These are phyloP conservation scores for Notothenia coriiceps DNA, from an alignment of 2,113 vertebrate species.

Conservation along the genomic window DNA sequence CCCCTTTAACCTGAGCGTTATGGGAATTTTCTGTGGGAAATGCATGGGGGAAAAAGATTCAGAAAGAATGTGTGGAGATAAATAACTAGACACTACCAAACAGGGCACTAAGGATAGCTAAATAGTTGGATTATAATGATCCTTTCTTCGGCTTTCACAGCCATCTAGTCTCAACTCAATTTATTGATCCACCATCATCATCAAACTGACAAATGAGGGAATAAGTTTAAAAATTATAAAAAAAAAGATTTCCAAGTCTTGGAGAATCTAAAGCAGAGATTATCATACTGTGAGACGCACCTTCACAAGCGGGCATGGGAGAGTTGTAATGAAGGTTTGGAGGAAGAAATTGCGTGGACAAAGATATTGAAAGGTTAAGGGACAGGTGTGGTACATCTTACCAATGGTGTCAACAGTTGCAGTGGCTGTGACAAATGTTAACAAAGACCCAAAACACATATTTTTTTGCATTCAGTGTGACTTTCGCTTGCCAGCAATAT, in stretches of 20 bases:
- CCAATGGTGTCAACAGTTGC: background rate
- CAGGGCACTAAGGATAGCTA: background rate
- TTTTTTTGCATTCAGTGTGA: background rate
- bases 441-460: background rate
- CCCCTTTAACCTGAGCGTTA: conserved; percentile 5
- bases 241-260: no score
- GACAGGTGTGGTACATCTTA: background rate
- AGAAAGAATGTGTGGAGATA: background rate
- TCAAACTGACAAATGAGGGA: background rate
- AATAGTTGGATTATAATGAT: background rate
- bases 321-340: background rate
- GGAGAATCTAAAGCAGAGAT: no score
- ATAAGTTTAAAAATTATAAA: background rate
- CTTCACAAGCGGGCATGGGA: background rate
- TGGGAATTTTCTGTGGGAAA: background rate
- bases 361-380: background rate
- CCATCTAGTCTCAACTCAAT: background rate
- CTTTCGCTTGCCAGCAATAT: background rate
- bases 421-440: background rate
- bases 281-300: no score
- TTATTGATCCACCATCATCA: background rate
- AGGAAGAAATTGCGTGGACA: background rate
- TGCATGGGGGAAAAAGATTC: background rate
- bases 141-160: background rate
- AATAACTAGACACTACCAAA: background rate